phyloP scores from a whole-genome alignment of 2,113 vertebrate genomes.

The Fulmarus glacialis region DNA sequence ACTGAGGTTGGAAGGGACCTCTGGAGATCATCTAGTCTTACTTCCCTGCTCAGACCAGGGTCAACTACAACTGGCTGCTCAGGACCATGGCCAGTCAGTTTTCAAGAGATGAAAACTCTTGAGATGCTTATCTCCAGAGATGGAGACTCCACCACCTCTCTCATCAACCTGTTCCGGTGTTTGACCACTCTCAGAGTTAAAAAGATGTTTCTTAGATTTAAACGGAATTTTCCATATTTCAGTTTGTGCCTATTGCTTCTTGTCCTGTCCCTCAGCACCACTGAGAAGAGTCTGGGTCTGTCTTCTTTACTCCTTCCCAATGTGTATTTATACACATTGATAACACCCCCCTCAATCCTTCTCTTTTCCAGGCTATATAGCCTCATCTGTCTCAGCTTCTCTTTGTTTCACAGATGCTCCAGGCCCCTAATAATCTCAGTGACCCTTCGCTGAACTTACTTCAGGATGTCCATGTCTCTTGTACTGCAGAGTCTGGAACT shows the following conservation, averaged over 20 bases:
- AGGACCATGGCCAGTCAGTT: neutral
- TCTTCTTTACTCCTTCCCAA: neutral
- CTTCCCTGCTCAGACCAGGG: neutral
- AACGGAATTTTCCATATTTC: neutral
- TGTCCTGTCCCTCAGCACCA: neutral
- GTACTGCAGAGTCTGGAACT: neutral
- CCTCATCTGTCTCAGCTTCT: neutral
- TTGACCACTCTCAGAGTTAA: neutral
- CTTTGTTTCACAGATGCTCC: neutral
- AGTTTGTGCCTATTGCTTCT: neutral
- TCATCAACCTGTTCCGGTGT: neutral
- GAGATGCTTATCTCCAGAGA: neutral
- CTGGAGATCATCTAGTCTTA: neutral
- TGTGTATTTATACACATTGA: neutral
- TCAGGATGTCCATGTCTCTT: neutral
- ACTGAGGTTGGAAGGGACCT: neutral
- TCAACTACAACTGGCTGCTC: neutral
- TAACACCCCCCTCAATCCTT: rapidly evolving
- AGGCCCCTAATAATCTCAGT: neutral
- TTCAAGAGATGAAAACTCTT: neutral
- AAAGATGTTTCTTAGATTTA: neutral
- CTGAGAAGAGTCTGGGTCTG: neutral
- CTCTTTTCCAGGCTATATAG: neutral
- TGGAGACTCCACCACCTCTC: neutral
- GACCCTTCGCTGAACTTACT: neutral